phyloP scores from a whole-genome alignment of 2,113 vertebrate species.

The Eulacestoma nigropectus region DNA sequence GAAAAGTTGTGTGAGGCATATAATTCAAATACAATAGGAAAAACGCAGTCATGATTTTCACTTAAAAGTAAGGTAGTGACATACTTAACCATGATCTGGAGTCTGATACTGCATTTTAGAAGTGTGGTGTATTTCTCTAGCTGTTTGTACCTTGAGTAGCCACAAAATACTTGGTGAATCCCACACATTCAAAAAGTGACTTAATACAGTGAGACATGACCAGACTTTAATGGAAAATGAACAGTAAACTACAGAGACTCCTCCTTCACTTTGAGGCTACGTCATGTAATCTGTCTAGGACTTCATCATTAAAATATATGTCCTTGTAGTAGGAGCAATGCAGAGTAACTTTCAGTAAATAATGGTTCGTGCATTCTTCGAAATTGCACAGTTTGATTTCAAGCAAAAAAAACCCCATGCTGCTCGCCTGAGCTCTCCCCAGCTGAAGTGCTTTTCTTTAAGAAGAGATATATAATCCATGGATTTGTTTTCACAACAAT shows the following conservation, averaged over 20 bases:
- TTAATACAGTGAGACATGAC: not conserved
- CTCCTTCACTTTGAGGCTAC: not conserved
- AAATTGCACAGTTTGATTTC: not conserved
- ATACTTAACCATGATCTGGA: not conserved
- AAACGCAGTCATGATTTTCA: not conserved
- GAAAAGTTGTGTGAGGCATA: not conserved
- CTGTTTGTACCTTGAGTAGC: not conserved
- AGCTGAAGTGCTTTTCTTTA: not conserved
- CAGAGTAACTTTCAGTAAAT: not conserved
- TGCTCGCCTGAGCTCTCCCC: not conserved
- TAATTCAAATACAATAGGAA: not conserved
- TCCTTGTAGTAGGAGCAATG: not conserved
- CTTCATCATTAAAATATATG: not conserved
- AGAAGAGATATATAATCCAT: not conserved
- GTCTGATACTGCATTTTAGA: not conserved
- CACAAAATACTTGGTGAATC: not conserved
- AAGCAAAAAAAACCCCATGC: rapidly evolving
- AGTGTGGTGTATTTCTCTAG: not conserved
- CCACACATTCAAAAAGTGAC: not conserved
- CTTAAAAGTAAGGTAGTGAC: not conserved
- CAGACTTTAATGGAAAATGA: not conserved
- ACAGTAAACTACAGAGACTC: not conserved
- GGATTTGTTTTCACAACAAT: not conserved
- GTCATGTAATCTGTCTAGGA: not conserved
- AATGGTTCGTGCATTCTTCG: rapidly evolving